phyloP scores from a whole-genome alignment of 2,113 vertebrate species.

The Eclectus roratus region DNA sequence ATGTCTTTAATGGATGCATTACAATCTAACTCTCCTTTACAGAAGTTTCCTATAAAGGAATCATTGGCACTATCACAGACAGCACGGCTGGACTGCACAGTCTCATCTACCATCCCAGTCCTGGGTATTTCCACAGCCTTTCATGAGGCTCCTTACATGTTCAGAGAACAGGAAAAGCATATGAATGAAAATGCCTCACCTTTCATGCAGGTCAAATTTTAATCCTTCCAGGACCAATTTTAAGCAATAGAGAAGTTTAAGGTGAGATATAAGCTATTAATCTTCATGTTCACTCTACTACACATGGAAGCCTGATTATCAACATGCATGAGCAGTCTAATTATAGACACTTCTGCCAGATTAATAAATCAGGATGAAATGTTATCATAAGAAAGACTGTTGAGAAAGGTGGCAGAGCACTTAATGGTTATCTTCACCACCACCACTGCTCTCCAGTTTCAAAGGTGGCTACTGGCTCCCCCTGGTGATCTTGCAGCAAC shows the following conservation, averaged over 20 bases:
- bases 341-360: slow-evolving; percentile 15
- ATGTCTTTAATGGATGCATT: not conserved
- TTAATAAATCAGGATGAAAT: slow-evolving; percentile 35
- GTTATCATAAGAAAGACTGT: not conserved
- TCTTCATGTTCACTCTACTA: slow-evolving; percentile 11
- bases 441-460: not conserved
- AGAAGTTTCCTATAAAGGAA: not conserved
- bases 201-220: slow-evolving; percentile 23
- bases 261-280: slow-evolving; percentile 24
- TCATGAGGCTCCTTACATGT: not conserved
- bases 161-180: not conserved
- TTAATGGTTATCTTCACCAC: not conserved
- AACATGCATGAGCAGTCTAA: not conserved
- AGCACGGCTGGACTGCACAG: not conserved
- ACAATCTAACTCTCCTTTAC: not conserved
- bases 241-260: slow-evolving; percentile 33
- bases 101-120: not conserved
- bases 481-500: not conserved
- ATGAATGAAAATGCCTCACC: not conserved
- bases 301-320: slow-evolving; percentile 13
- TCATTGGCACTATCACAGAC: not conserved
- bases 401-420: not conserved
- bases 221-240: slow-evolving; percentile 3
- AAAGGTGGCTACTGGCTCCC: not conserved
- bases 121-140: not conserved